phyloP scores from a whole-genome alignment of 2,797 vertebrate species.

The Lepilemur ruficaudatus region DNA sequence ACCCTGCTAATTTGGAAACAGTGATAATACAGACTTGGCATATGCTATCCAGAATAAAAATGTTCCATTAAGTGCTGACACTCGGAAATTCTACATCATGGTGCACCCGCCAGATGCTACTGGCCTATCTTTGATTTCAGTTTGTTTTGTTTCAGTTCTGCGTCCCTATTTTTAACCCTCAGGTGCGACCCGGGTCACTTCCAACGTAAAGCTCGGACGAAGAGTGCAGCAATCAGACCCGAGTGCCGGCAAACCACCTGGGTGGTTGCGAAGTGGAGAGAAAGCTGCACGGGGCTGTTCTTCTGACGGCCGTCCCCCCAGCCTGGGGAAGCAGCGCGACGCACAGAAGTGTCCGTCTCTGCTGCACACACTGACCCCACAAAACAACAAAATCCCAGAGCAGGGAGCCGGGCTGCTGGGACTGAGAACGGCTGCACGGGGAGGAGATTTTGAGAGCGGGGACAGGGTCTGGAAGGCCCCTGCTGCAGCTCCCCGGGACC shows the following conservation, averaged over 20 bases:
- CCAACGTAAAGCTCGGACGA: too few relatives aligned
- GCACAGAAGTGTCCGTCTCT: not conserved
- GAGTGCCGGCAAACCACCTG: not conserved
- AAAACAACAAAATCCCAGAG: accelerated
- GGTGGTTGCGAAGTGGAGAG: not conserved
- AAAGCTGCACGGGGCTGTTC: not conserved
- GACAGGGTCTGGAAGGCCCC: accelerated
- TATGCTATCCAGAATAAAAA: not conserved
- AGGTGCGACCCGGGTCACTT: not conserved
- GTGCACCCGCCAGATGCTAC: not conserved
- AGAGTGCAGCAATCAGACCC: not conserved
- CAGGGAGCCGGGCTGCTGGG: not conserved
- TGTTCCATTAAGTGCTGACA: not conserved
- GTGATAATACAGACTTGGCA: not conserved
- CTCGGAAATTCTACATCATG: not conserved
- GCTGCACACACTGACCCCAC: accelerated
- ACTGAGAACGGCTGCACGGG: accelerated
- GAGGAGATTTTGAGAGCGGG: accelerated
- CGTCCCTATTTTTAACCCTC: not conserved
- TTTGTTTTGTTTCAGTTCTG: not conserved
- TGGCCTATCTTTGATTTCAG: not conserved
- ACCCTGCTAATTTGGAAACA: slow-evolving; percentile 13
- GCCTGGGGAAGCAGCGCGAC: not conserved
- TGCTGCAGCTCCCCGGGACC: accelerated
- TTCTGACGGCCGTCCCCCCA: not conserved